Percentiles rank a stretch among this genome's conserved stretches.
These are phyloP conservation scores for Paratilapia polleni DNA, from an alignment of 2,113 vertebrate genomes.

Conservation along the genomic window DNA sequence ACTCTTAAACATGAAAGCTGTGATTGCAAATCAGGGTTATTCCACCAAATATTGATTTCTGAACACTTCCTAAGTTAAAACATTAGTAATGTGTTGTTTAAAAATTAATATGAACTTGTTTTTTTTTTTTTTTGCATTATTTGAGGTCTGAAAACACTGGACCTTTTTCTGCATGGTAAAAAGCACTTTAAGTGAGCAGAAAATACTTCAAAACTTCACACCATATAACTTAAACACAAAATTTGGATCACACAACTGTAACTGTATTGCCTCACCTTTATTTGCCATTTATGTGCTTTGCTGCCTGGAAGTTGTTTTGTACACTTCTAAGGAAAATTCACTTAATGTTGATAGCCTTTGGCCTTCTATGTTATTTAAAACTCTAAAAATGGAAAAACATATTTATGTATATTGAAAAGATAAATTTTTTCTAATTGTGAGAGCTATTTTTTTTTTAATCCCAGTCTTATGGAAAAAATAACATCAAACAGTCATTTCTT, in stretches of 20 bases:
- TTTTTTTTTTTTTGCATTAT: too few species aligned
- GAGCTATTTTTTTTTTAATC: background rate
- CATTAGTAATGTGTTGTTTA: too few species aligned
- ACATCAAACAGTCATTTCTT: background rate
- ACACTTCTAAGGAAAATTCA: background rate
- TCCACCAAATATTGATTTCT: too few species aligned
- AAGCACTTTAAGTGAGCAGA: background rate
- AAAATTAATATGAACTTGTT: too few species aligned
- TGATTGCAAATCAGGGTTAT: too few species aligned
- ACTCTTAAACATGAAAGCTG: too few species aligned
- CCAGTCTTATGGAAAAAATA: background rate
- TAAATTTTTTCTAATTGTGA: background rate
- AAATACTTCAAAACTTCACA: background rate
- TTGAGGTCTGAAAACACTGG: too few species aligned
- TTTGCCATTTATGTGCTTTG: too few species aligned
- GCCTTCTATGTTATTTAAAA: background rate
- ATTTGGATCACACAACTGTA: background rate
- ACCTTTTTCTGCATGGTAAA: background rate
- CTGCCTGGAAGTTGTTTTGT: accelerated
- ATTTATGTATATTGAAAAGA: background rate
- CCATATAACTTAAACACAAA: background rate
- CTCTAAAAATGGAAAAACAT: background rate
- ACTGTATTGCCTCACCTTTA: background rate
- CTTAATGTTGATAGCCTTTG: background rate
- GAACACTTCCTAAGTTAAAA: too few species aligned